Base-by-base conservation (phyloP, 2,113 vertebrate genomes). In the Engystomops pustulosus region DNA sequence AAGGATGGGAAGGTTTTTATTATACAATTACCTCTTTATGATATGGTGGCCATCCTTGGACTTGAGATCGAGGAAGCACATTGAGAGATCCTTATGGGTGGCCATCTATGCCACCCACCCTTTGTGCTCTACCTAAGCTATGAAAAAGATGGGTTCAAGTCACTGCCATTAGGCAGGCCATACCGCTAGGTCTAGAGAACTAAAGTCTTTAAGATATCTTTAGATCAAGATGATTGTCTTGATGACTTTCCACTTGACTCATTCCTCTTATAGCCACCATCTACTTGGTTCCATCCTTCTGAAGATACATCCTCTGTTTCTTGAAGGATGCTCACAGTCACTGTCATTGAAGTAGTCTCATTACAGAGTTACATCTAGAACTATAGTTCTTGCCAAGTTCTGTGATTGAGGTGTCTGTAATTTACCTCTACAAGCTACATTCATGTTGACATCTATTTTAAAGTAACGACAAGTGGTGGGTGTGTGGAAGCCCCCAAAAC, bases 381-480 rank as follows among this genome's bases (percentile, higher is more conserved):
- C n/a, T n/a, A n/a, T 6, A 45, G 4, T 15, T 15, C 68, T 23
- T 71, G 7, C 20, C 7, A 41, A n/a, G 68, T n/a, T 70, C 18
- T 41, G 9, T n/a, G 32, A 77, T 36, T 36, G 51, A 55, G 49
- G 74, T 55, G 34, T 55, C 10, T 14, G 32, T 58, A 27, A 72
- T 47, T 23, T 80, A 68, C 78, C 25, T 80, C 34, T 62, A 65
- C 27, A 2, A 27, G 27, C 30, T 80, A 44, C 32, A 70, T 14
- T 14, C 60, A 20, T 15, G 79, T 47, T 69, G 44, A 53, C 65
- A 81, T 69, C 65, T 38, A 68, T 10, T 68, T 47, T 25, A 71
- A 47, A 44, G 65, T 55, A 68, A 55, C 36, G 47, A 71, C 47
- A 80, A 68, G 67, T 70, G 79, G 25, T 53, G 79, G 67, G 79